phyloP scores from a whole-genome alignment of 2,888 invertebrate species.

The Rhorus exstirpatorius region DNA sequence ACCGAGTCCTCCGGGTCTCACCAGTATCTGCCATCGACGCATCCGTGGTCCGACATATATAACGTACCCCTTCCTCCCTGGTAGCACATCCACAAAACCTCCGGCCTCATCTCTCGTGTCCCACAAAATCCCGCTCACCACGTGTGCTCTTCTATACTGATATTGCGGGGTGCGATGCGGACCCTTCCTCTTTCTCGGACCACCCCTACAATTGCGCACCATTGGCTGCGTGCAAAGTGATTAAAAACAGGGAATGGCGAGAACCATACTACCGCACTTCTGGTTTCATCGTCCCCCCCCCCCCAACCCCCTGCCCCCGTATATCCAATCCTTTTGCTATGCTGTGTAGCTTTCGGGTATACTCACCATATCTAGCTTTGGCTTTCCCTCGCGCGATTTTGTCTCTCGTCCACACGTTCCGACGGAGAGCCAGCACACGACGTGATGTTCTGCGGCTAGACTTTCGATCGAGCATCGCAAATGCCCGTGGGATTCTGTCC shows the following conservation, averaged over 20 bases:
- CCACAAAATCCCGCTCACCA: slow-evolving; percentile 50
- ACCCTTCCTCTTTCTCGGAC: slow-evolving; percentile 26
- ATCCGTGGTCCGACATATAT: slow-evolving; percentile 38
- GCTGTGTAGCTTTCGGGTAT: slow-evolving; percentile 7
- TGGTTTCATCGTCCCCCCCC: slow-evolving; percentile 45
- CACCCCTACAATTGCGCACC: slow-evolving; percentile 73
- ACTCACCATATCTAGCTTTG: slow-evolving; percentile 27
- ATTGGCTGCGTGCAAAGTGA: slow-evolving; percentile 82
- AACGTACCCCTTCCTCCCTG: slow-evolving; percentile 5
- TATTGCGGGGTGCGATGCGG: slow-evolving; percentile 50
- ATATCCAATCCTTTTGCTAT: slow-evolving; percentile 14
- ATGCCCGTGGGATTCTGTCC: slow-evolving; percentile 78
- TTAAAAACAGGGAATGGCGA: slow-evolving; percentile 79
- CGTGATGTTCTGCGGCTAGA: slow-evolving; percentile 64
- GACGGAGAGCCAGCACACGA: slow-evolving; percentile 32
- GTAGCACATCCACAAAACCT: slow-evolving; percentile 20
- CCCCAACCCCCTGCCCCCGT: slow-evolving; percentile 32
- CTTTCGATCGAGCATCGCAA: slow-evolving; percentile 75
- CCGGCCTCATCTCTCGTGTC: slow-evolving; percentile 61
- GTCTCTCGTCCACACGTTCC: slow-evolving; percentile 45
- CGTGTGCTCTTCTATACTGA: slow-evolving; percentile 38
- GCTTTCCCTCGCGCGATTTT: slow-evolving; percentile 66
- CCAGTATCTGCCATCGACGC: slow-evolving; percentile 57
- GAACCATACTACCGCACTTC: slow-evolving; percentile 72
- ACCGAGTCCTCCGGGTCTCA: slow-evolving; percentile 56